Evolutionary conservation across 2,888 invertebrate genomes (phyloP).

Genomic region (Drosophila rubida): DNA sequence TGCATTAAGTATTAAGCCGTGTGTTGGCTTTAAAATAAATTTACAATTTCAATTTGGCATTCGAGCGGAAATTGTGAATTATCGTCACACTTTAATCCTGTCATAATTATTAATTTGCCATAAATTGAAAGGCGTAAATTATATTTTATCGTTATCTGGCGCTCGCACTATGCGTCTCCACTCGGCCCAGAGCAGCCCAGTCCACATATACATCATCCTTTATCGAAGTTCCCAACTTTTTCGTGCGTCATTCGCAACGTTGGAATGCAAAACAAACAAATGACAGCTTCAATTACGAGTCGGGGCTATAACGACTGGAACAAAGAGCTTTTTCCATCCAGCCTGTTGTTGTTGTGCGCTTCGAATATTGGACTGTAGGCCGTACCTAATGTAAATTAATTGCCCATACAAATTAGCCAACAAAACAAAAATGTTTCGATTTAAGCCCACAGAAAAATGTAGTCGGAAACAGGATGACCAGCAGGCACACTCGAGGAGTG

Average conservation of each 20-base stretch:
- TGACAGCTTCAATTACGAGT: constrained; percentile 16
- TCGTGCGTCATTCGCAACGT: neutral
- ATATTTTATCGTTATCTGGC: constrained; percentile 27
- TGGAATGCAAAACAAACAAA: neutral
- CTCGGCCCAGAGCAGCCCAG: too few relatives aligned
- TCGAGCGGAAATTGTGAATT: constrained; percentile 20
- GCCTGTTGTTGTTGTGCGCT: neutral
- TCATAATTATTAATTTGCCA: constrained; percentile 39
- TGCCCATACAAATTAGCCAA: constrained; percentile 70
- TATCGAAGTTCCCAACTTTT: constrained; percentile 2
- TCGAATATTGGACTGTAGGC: constrained; percentile 2
- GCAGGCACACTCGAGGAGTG: too few relatives aligned
- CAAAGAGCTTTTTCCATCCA: constrained; percentile 5
- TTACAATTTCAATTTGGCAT: constrained; percentile 3
- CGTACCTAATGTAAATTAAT: constrained; percentile 70
- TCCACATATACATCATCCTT: constrained; percentile 15
- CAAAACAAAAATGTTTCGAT: constrained; percentile 56
- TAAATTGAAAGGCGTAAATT: constrained; percentile 32
- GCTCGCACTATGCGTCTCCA: neutral
- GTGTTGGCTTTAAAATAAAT: constrained; percentile 1
- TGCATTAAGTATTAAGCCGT: constrained; percentile 10
- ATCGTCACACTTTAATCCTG: constrained; percentile 24
- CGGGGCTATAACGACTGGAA: constrained; percentile 19
- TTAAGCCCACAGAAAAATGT: constrained; percentile 26
- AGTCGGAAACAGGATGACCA: constrained; percentile 18